A percentile compares a stretch with the other conserved stretches of the same genome.
Conservation (phyloP, 2,797 vertebrate species). For the Chaetophractus vellerosus region DNA sequence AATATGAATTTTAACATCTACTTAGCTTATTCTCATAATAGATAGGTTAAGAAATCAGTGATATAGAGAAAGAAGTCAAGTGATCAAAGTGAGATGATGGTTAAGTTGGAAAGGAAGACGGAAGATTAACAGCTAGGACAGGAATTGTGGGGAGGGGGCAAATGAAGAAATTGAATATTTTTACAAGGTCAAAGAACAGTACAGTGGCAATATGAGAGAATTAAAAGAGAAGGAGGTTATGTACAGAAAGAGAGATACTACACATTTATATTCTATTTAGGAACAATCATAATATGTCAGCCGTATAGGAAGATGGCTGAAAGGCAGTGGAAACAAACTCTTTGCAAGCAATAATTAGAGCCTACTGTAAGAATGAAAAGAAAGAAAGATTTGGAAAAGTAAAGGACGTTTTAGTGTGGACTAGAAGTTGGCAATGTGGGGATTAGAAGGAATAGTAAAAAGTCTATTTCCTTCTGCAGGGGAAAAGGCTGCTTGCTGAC, state of each 20-base stretch:
- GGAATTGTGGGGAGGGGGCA: background rate
- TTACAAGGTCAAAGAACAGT: slow-evolving; percentile 27
- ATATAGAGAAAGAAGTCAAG: slow-evolving; percentile 22
- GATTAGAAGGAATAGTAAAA: background rate
- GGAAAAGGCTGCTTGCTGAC: background rate
- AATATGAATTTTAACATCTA: background rate
- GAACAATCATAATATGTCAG: background rate
- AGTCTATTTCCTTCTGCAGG: background rate
- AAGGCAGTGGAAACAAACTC: background rate
- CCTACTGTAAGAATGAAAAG: background rate
- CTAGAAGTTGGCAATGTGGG: background rate
- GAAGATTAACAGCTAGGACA: background rate
- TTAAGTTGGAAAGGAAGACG: background rate
- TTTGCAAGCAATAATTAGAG: slow-evolving; percentile 20
- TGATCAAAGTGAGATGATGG: slow-evolving; percentile 1
- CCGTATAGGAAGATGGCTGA: background rate
- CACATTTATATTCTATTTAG: slow-evolving; percentile 37
- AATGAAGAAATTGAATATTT: slow-evolving; percentile 27
- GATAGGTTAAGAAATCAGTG: slow-evolving; percentile 12
- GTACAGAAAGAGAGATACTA: background rate
- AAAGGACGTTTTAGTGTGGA: slow-evolving; percentile 20
- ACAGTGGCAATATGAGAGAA: background rate
- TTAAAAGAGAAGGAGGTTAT: background rate
- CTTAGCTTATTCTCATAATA: background rate
- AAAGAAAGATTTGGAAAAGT: background rate